Conservation (phyloP, 2,113 vertebrate genomes). For the Tilapia sparmanii region DNA sequence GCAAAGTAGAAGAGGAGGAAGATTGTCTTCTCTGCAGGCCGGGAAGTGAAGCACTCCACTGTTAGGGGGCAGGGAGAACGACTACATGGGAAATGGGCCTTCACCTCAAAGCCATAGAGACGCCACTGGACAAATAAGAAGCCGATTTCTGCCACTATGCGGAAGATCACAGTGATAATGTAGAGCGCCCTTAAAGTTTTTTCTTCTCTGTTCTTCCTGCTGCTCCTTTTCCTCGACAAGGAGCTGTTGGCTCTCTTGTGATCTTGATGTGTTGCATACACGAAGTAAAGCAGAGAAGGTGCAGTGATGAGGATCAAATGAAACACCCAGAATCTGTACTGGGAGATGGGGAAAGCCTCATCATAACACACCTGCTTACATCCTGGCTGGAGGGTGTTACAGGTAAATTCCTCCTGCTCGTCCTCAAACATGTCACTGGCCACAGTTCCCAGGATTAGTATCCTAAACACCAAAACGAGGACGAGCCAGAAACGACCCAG, state of each 20-base stretch:
- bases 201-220: not conserved
- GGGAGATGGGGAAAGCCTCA: conserved; percentile 87
- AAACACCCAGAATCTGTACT: conserved; percentile 94
- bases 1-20: conserved; percentile 90
- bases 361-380: conserved; percentile 92
- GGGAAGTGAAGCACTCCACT: conserved; percentile 90
- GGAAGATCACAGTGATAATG: conserved; percentile 73
- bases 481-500: conserved; percentile 89
- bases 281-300: conserved; percentile 81
- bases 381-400: conserved; percentile 89
- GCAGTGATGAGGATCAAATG: conserved; percentile 89
- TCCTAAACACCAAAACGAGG: conserved; percentile 87
- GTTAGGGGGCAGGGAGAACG: conserved; percentile 83
- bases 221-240: fast-evolving
- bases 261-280: conserved; percentile 81
- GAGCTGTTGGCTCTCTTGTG: conserved; percentile 54
- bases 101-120: conserved; percentile 81
- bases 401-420: conserved; percentile 87
- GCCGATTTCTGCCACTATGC: conserved; percentile 77
- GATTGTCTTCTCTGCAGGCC: conserved; percentile 87
- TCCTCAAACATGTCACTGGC: conserved; percentile 88
- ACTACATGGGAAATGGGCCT: conserved; percentile 77
- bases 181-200: conserved; percentile 58
- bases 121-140: conserved; percentile 79
- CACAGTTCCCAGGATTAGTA: conserved; percentile 86